Base-by-base conservation (phyloP, 2,797 vertebrate genomes). In the Ammospiza maritima region DNA sequence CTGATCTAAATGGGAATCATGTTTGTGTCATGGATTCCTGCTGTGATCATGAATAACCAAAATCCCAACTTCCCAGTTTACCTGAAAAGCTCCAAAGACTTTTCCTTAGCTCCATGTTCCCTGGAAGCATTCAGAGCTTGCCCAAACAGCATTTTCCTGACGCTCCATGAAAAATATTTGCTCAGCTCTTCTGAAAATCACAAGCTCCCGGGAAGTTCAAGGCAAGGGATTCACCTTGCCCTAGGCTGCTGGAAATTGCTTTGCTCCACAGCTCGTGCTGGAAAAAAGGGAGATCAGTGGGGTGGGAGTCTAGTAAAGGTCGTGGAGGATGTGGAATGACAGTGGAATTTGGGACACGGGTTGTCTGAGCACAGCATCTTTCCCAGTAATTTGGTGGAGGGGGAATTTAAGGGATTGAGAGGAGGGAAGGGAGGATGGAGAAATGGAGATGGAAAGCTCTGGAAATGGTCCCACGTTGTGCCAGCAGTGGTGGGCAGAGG, bases 121-220 rank as follows among this genome's bases (percentile, higher is more conserved):
- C 84, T 61, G 77, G 70, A 77, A 95, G 30, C 1, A 0, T 56
- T 86, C 2, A 0, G 62, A 91, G 54, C 86, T 73, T 86, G 82
- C 73, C 70, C 79, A 42, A 91, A 62, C 66, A 92, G 82, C 91
- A 42, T 56, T 91, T 94, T 93, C 67, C 51, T 81, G 88, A 90
- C 0, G 1, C n/a, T 72, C 85, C 88, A 84, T 48, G 75, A 88
- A 89, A 96, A 88, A 88, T 48, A 96, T 84, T 91, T 94, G 88
- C 88, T 96, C 95, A 96, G 95, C 95, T 96, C n/a, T 96, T 96
- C 94, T 88, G 70, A 79, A 29, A 65, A 90, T 38, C 79, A 44
- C 22, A 34, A 92, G 44, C 60, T 89, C n/a, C 0, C 1, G 42
- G 66, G 66, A 89, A 91, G 79, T 70, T 1, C 29, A 90, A 91